Conservation (phyloP, 1,140 invertebrate genomes). For the Papilio polytes region DNA sequence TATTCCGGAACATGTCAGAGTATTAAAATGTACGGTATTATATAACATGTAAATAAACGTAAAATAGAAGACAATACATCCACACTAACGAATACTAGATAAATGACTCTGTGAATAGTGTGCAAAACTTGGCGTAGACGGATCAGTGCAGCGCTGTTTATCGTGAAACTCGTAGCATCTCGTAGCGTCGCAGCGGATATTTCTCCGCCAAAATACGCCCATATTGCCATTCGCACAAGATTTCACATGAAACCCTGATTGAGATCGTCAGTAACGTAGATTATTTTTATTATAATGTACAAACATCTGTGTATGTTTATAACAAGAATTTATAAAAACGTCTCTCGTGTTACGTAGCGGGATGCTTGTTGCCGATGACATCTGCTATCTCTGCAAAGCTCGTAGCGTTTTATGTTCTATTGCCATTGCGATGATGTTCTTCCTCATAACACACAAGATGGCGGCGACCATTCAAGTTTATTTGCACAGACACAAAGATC, state of each 20-base stretch:
- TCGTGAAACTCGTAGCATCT: background rate
- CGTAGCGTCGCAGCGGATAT: background rate
- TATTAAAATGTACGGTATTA: too few species aligned
- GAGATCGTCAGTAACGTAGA: background rate
- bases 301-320: background rate
- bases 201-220: background rate
- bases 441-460: background rate
- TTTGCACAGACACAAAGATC: background rate
- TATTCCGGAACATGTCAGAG: too few species aligned
- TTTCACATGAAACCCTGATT: background rate
- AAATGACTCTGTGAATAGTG: background rate
- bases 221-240: too few species aligned
- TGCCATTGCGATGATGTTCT: background rate
- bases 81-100: background rate
- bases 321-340: too few species aligned
- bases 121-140: background rate
- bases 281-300: background rate
- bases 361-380: background rate
- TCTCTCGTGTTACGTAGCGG: background rate
- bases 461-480: background rate
- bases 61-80: background rate
- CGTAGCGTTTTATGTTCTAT: background rate
- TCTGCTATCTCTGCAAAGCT: background rate
- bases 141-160: background rate
- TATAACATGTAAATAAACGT: background rate